A percentile compares a stretch with the other conserved stretches of the same genome.
These are phyloP conservation scores for Drosophila albomicans DNA, from an alignment of 1,140 invertebrate species.

Conservation along the genomic window DNA sequence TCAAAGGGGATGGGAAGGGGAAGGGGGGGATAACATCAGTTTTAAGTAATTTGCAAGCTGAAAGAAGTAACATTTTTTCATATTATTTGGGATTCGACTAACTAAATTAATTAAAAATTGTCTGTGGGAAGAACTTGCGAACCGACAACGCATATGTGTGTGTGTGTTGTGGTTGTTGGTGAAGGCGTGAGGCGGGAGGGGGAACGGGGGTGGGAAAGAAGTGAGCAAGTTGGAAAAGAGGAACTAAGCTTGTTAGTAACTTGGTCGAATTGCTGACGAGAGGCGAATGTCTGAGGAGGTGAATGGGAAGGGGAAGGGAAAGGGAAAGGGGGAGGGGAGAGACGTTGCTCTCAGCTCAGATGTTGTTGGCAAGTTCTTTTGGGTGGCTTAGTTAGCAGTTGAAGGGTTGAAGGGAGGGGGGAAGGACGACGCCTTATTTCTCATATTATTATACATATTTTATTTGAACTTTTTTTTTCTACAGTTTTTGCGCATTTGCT, in stretches of 20 bases:
- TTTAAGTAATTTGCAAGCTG: constrained; percentile 17
- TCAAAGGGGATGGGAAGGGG: too few species aligned
- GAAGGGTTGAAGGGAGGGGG: neutral
- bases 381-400: too few species aligned
- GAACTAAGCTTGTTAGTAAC: constrained; percentile 81
- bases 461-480: constrained; percentile 57
- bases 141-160: neutral
- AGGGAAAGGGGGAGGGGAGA: neutral
- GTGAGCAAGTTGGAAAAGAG: constrained; percentile 61
- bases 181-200: neutral
- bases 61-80: constrained; percentile 26
- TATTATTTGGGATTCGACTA: constrained; percentile 46
- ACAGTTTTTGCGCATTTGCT: constrained; percentile 55
- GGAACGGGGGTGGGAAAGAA: constrained; percentile 12
- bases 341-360: too few species aligned
- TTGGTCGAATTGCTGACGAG: constrained; percentile 49
- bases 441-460: constrained; percentile 80
- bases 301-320: neutral
- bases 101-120: constrained; percentile 73
- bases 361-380: constrained; percentile 3
- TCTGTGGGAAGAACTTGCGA: constrained; percentile 9
- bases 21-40: neutral
- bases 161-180: neutral
- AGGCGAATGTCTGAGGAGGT: neutral
- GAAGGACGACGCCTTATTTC: constrained; percentile 56